phyloP scores from a whole-genome alignment of 2,113 vertebrate species.

The Geococcyx californianus region DNA sequence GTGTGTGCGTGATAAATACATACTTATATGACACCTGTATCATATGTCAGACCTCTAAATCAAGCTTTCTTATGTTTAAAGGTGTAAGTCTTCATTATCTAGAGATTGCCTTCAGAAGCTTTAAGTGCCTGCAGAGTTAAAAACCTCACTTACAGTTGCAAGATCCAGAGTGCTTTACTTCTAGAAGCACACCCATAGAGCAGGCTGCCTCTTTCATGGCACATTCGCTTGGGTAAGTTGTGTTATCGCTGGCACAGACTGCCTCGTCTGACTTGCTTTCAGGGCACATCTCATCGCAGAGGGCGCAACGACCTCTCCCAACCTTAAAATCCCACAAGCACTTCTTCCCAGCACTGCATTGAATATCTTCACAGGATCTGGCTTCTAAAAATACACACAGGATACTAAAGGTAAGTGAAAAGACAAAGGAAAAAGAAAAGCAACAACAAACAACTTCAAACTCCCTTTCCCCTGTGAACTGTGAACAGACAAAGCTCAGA shows the following conservation, averaged over 20 bases:
- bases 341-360: constrained; percentile 91
- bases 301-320: constrained; percentile 90
- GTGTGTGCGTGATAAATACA: constrained; percentile 17
- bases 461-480: background rate
- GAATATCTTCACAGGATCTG: constrained; percentile 97
- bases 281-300: constrained; percentile 89
- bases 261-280: constrained; percentile 92
- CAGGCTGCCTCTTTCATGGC: constrained; percentile 98
- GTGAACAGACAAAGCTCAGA: background rate
- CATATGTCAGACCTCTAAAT: constrained; percentile 22
- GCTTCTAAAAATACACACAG: constrained; percentile 84
- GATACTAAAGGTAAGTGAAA: constrained; percentile 59
- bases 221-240: constrained; percentile 95
- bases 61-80: constrained; percentile 57
- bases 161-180: constrained; percentile 97
- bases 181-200: constrained; percentile 90
- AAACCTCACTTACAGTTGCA: constrained; percentile 98
- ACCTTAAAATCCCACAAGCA: constrained; percentile 95
- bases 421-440: background rate
- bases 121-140: constrained; percentile 76
- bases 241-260: constrained; percentile 97
- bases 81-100: constrained; percentile 74
- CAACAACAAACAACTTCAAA: background rate
- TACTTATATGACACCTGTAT: constrained; percentile 26
- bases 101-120: constrained; percentile 79